Conservation (phyloP, 2,113 vertebrate species). For the Rafetus swinhoei region DNA sequence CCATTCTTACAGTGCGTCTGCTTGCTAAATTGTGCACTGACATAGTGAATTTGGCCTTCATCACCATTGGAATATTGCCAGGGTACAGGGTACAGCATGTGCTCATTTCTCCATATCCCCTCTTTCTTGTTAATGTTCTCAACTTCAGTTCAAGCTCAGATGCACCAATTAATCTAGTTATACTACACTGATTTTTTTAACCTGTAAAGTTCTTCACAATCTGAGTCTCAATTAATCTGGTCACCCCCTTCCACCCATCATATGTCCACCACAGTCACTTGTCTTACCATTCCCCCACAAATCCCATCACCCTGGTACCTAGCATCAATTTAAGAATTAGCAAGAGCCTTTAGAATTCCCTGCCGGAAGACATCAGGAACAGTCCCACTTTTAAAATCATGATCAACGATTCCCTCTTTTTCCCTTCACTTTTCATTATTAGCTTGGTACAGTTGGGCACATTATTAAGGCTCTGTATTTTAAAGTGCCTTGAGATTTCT, state of each 20-base stretch:
- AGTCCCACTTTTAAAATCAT: neutral
- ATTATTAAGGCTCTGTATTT: neutral
- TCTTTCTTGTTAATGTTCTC: neutral
- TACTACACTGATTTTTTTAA: fast-evolving
- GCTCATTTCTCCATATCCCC: neutral
- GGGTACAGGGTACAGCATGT: neutral
- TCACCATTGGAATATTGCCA: neutral
- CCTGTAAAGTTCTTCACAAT: fast-evolving
- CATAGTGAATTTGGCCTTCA: neutral
- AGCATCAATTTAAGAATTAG: neutral
- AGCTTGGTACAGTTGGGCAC: neutral
- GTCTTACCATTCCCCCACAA: neutral
- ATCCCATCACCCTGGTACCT: neutral
- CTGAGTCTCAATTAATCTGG: neutral
- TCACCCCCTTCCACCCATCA: neutral
- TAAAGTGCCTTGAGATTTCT: neutral
- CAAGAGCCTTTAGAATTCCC: neutral
- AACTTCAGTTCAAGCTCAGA: neutral
- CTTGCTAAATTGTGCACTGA: neutral
- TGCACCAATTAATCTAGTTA: neutral
- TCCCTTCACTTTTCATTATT: neutral
- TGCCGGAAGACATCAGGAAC: neutral
- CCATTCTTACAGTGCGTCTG: fast-evolving
- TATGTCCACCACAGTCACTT: neutral
- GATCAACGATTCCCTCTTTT: neutral